A percentile compares a stretch with the other conserved stretches of the same genome.
Conservation (phyloP, 2,888 invertebrate genomes). For the Cylloceria caligata region DNA sequence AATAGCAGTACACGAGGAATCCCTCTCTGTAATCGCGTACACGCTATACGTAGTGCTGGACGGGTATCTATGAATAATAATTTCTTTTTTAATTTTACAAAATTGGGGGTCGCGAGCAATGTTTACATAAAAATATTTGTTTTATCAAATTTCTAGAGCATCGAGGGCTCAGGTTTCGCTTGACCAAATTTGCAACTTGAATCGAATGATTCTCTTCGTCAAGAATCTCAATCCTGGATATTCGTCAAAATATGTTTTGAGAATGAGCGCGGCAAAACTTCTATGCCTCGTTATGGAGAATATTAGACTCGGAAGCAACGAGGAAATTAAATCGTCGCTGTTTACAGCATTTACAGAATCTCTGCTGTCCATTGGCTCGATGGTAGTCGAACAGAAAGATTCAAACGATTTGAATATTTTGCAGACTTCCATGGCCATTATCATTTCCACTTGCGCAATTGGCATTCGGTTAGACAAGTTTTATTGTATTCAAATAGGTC, state of each 20-base stretch:
- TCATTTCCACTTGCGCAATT: neutral
- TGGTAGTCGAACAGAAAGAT: neutral
- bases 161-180: neutral
- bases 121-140: no score
- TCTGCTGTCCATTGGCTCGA: neutral
- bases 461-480: constrained; percentile 1
- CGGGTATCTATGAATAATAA: neutral
- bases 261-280: neutral
- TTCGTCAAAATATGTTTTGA: neutral
- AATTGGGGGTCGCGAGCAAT: no score
- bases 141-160: neutral
- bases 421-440: neutral
- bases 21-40: neutral
- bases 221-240: neutral
- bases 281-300: neutral
- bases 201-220: neutral
- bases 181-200: neutral
- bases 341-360: neutral
- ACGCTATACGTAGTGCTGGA: neutral
- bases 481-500: neutral
- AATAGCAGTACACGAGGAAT: neutral
- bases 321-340: neutral
- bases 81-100: neutral
- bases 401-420: neutral
- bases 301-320: neutral